phyloP scores from a whole-genome alignment of 2,113 vertebrate genomes.

The Silurus asotus region DNA sequence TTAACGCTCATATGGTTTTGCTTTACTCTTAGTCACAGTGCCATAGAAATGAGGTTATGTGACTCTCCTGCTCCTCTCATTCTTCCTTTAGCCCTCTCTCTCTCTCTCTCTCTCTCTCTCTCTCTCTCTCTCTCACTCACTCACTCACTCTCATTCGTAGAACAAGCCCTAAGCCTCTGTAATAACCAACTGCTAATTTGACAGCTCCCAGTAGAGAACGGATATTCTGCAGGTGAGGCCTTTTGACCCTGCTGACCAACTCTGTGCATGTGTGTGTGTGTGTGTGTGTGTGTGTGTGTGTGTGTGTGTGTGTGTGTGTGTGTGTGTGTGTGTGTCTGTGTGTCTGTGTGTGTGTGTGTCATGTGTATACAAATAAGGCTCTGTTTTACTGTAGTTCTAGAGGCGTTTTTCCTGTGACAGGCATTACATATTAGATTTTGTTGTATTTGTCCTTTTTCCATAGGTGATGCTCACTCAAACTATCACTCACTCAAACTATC shows the following conservation, averaged over 20 bases:
- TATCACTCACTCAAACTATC: slow-evolving; percentile 26
- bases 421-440: slow-evolving; percentile 43
- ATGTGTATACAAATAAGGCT: slow-evolving; percentile 14
- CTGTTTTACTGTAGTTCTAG: slow-evolving; percentile 21
- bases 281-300: slow-evolving; percentile 40
- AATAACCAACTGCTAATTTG: slow-evolving; percentile 57
- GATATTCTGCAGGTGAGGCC: slow-evolving; percentile 56
- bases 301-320: slow-evolving; percentile 21
- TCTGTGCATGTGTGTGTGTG: slow-evolving; percentile 22
- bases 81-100: no score
- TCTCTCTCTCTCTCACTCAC: neutral
- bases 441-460: slow-evolving; percentile 10
- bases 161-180: slow-evolving; percentile 41
- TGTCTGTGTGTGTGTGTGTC: slow-evolving; percentile 19
- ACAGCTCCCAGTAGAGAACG: slow-evolving; percentile 50
- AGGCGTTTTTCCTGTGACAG: slow-evolving; percentile 20
- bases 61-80: slow-evolving; percentile 16
- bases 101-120: neutral
- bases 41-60: slow-evolving; percentile 31
- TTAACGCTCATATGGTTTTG: slow-evolving; percentile 62
- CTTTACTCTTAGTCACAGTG: slow-evolving; percentile 43
- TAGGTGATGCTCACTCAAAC: slow-evolving; percentile 1
- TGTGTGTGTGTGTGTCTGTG: slow-evolving; percentile 9
- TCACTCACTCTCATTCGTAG: neutral
- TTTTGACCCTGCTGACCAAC: slow-evolving; percentile 50